Base-by-base conservation (phyloP, 2,888 invertebrate genomes). In the Gymnocheta viridis region DNA sequence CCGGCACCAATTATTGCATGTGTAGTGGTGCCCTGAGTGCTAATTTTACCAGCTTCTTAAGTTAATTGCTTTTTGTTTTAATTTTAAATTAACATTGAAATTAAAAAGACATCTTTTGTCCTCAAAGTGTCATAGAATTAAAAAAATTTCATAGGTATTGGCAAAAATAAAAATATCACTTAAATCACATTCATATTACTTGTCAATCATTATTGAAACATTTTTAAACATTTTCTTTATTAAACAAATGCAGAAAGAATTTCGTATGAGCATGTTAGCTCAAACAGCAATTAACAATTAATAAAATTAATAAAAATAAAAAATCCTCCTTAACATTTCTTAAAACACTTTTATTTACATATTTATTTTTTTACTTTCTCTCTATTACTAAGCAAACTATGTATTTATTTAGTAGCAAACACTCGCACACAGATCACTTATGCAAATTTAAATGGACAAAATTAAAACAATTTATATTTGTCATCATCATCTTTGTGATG, bases 341-440 rank as follows among this genome's bases (percentile, higher is more conserved):
- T 58, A 47, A 24, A 66, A 60, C 73, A 22, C 12, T 58, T 62
- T 66, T 47, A 27, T 76, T 77, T 24, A 29, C n/a, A n/a, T n/a
- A n/a, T n/a, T 51, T 19, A 47, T n/a, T 51, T 49, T 49, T 5
- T 70, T 81, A 81, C 80, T 81, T 74, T 81, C 73, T 73, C 72
- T 49, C 66, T 32, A 51, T 80, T 58, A 29, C 29, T 56, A 80
- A 66, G 29, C 27, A 66, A 73, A 73, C 49, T 60, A 60, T 41
- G 66, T 80, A 72, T 41, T 38, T 14, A 38, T 29, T 70, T 74
- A 44, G 29, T 73, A 35, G 49, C 80, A 29, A 60, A 66, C 17
- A 29, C n/a, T 24, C 17, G 1, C 12, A 74, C 12, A 17, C 24
- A 41, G 9, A 49, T 12, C 3, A 12, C 22, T 3, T 2, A 49